phyloP scores from a whole-genome alignment of 1,140 invertebrate species.

The Hylaeus anthracinus region DNA sequence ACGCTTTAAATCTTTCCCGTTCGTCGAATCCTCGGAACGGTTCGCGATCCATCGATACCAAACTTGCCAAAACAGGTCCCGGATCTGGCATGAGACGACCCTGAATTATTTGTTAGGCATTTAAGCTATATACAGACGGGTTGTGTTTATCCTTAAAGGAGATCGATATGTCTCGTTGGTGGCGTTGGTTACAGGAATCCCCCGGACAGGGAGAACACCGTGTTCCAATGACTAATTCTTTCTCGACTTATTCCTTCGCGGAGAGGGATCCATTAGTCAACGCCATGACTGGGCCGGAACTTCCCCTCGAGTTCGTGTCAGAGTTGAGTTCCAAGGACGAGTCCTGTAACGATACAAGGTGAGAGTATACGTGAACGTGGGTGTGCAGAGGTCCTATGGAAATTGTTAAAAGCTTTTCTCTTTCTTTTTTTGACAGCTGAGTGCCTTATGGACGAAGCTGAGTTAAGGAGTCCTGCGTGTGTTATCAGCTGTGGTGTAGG shows the following conservation, averaged over 20 bases:
- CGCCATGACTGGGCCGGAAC: constrained; percentile 68
- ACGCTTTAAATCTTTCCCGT: constrained; percentile 44
- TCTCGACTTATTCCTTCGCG: constrained; percentile 73
- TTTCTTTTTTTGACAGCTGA: no score
- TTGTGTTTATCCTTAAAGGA: constrained; percentile 65
- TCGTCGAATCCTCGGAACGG: constrained; percentile 25
- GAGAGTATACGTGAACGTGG: neutral
- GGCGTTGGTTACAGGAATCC: constrained; percentile 69
- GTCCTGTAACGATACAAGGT: constrained; percentile 67
- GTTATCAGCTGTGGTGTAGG: neutral
- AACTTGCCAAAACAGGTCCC: constrained; percentile 69
- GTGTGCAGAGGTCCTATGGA: neutral
- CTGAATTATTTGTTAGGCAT: constrained; percentile 74
- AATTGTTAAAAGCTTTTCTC: constrained; percentile 4
- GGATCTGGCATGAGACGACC: constrained; percentile 72
- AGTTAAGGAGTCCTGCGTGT: neutral
- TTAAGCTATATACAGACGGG: constrained; percentile 77
- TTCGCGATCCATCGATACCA: constrained; percentile 48
- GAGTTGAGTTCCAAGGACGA: constrained; percentile 73
- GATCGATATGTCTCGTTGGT: constrained; percentile 78
- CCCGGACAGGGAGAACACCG: constrained; percentile 64
- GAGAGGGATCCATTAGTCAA: constrained; percentile 77
- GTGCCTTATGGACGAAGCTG: neutral
- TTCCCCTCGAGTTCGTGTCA: constrained; percentile 68
- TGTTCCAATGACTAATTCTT: constrained; percentile 67